Evolutionary conservation across 1,140 invertebrate genomes (phyloP), one percentile per base, ranked within the genome.

Genomic region (Macrocentrus cingulum): DNA sequence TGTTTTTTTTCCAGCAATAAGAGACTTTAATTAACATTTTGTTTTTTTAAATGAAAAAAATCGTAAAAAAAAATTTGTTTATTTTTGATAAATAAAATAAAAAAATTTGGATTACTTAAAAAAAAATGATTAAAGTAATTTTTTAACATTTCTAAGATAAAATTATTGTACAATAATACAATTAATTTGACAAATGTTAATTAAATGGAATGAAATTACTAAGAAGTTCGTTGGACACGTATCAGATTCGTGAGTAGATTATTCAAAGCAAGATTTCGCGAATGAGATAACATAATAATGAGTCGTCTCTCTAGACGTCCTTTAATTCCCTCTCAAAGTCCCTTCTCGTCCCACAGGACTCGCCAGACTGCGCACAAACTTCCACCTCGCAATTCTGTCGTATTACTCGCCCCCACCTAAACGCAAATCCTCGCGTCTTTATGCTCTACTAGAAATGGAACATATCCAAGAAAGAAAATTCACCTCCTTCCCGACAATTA

Each of bases 271-370:
- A 51, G 32, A 36, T 37, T 51, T 51, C 37, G 25, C 18, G 18
- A 51, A 16, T 32, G 25, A 36, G 32, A 51, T 51, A 51, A 51
- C 16, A 34, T 36, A 51, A 16, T 51, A 51, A 32, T 51, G 49
- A 51, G 13, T 51, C 32, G 29, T 32, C 16, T 37, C 49, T 6
- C 16, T 34, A 32, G 23, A 25, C 45, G 32, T 51, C 49, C 25
- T 51, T 51, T 37, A 51, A 51, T 51, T 51, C 49, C 32, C 49
- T 51, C 32, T 16, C 29, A 51, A 51, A 51, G 49, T 51, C 49
- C 25, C 8, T 49, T 34, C 15, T 51, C 29, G 32, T 51, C 49
- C 25, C 49, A 19, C 22, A 11, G 49, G 32, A 19, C 18, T 51
- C 18, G 22, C 29, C 19, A 51, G 29, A 51, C 25, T 51, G 15